These are phyloP conservation scores for Hydropotes inermis DNA, from an alignment of 2,113 vertebrate genomes.

Conservation along the genomic window DNA sequence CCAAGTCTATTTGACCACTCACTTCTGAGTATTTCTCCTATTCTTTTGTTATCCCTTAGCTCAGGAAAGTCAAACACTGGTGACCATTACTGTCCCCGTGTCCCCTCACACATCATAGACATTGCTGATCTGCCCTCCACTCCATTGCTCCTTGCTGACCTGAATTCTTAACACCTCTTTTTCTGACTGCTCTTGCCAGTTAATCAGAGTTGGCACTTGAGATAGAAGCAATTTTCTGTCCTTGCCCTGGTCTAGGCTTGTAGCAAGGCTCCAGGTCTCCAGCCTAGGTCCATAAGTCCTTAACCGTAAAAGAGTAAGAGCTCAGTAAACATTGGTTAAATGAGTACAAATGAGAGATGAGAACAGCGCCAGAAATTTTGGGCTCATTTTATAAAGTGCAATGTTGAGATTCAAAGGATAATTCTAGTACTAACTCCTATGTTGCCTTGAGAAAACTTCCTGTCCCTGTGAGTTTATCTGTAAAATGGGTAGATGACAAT, in stretches of 20 bases:
- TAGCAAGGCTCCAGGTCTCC: neutral
- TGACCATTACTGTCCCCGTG: neutral
- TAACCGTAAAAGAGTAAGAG: neutral
- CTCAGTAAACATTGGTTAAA: neutral
- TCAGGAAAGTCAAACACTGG: neutral
- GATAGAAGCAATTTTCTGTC: neutral
- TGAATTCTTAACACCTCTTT: neutral
- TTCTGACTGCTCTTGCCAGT: neutral
- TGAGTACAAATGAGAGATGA: neutral
- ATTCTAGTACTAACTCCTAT: neutral
- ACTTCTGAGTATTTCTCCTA: neutral
- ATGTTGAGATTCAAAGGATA: neutral
- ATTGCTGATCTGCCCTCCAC: neutral
- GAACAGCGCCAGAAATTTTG: neutral
- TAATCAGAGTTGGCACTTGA: neutral
- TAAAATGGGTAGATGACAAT: neutral
- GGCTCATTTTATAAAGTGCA: neutral
- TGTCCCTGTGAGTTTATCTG: neutral
- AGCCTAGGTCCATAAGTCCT: neutral
- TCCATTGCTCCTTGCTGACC: neutral
- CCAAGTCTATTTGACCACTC: neutral
- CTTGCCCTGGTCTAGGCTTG: neutral
- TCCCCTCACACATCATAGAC: accelerated
- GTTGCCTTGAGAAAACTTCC: neutral
- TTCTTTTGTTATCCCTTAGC: neutral